Evolutionary conservation across 2,888 invertebrate genomes (phyloP), one percentile per base, ranked within the genome.

Genomic region (Sussaba pulchella): DNA sequence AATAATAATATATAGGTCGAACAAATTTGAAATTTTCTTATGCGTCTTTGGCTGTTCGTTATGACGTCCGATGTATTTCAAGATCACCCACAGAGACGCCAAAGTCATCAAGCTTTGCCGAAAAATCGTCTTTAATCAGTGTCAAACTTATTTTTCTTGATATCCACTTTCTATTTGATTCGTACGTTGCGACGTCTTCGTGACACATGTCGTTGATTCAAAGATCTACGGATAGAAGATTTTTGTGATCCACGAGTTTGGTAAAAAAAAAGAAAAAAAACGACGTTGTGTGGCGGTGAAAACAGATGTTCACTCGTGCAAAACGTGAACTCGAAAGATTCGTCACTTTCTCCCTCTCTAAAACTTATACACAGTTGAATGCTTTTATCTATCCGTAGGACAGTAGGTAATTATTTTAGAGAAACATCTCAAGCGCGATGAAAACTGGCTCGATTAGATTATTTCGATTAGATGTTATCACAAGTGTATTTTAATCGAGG

Each of bases 101-200:
- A n/a, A 39, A 66, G 66, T 78, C 72, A 41, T 72, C 66, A 66
- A 59, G 41, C 64, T 72, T 78, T 71, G 66, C 17, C 71, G 50
- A 59, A 36, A 43, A 52, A 64, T 57, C 43, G 17, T 52, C 66
- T 26, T 45, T 31, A 61, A 39, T 64, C 26, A 47, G 50, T 14
- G 36, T 36, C 19, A 64, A 45, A 47, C 57, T 43, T n/a, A n/a
- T n/a, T 47, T 36, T 10, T 19, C 54, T 26, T 5, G 26, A 26
- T 26, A 6, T 19, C 39, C 69, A 69, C 69, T 41, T 21, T 57
- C 12, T 24, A 39, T 59, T 50, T 12, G 12, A 14, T 47, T 61
- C 36, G 61, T 50, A 39, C 50, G 12, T 12, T 6, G 39, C 36
- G 21, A 52, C 50, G 39, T 39, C 14, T 14, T n/a, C 47, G 36